Base-by-base conservation (phyloP, 2,888 invertebrate genomes). In the Dendrolimus pini region DNA sequence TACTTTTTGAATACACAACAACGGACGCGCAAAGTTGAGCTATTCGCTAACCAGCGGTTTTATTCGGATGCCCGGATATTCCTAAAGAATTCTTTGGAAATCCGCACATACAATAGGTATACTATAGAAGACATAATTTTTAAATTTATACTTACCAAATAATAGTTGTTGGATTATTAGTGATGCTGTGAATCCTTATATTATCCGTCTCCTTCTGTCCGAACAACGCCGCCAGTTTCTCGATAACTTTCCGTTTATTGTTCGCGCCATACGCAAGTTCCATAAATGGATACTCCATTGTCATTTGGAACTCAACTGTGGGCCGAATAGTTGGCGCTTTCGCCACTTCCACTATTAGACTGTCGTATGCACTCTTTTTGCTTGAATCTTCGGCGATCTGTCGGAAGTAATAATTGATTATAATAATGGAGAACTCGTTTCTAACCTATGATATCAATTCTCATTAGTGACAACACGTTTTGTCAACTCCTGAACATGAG, bases 271-370 rank as follows among this genome's bases (percentile, higher is more conserved):
- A 93, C 0, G 92, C 92, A 64, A 97, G 94, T 52, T 92, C 91
- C 9, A 94, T 93, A 77, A 93, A 94, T 0, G 93, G 92, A 55
- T 93, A 93, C 65, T 94, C 94, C 74, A 97, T 85, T 0, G 94
- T 95, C 92, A 97, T 95, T 65, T 94, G 95, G 83, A 97, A 96
- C 76, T 96, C 95, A 0, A 96, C 94, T 18, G 93, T 95, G 59
- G 94, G 96, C 0, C 92, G 90, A 60, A 92, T 91, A 55, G 92
- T 91, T 0, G 93, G 92, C 0, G 94, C 92, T 59, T 93, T 92
- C 62, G 92, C 93, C 0, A 96, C 96, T 59, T 94, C 94, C 2
- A 96, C 96, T 60, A 95, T 94, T 12, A 95, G 84, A 59, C 95
- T 96, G 82, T 98, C 97, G 60, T 94, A 94, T 0, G 95, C 96